Evolutionary conservation across 1,140 invertebrate genomes (phyloP).

Genomic region (Caenorhabditis latens): DNA sequence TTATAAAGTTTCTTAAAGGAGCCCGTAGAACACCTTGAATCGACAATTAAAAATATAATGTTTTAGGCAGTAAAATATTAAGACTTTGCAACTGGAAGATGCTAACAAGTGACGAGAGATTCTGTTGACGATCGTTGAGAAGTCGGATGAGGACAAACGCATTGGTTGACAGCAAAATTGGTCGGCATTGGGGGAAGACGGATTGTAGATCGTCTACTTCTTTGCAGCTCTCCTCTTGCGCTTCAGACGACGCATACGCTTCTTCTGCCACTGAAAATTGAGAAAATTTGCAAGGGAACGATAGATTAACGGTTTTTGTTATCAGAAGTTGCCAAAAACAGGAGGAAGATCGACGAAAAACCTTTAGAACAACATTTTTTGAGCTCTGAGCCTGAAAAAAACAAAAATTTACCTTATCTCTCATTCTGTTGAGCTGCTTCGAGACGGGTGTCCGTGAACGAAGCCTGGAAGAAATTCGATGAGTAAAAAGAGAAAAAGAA

Average conservation of each 20-base stretch:
- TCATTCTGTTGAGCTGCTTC: conserved; percentile 53
- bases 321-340: no score
- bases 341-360: no score
- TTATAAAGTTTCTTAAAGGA: not conserved
- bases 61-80: not conserved
- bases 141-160: not conserved
- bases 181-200: not conserved
- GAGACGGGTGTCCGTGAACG: conserved; percentile 43
- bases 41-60: not conserved
- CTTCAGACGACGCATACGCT: conserved; percentile 66
- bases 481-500: not conserved
- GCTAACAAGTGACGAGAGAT: not conserved
- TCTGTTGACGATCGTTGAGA: conserved; percentile 16
- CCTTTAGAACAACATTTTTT: no score
- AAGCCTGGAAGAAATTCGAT: conserved; percentile 48
- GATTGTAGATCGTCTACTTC: conserved; percentile 55
- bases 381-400: not conserved
- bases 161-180: conserved; percentile 12
- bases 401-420: conserved; percentile 53
- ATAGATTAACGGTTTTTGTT: no score
- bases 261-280: conserved; percentile 64
- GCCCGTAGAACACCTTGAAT: not conserved
- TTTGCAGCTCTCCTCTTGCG: conserved; percentile 64
- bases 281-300: no score
- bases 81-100: not conserved